Percentiles rank a stretch among this genome's conserved stretches.
phyloP scores from a whole-genome alignment of 2,797 vertebrate genomes.

The Echeneis naucrates region DNA sequence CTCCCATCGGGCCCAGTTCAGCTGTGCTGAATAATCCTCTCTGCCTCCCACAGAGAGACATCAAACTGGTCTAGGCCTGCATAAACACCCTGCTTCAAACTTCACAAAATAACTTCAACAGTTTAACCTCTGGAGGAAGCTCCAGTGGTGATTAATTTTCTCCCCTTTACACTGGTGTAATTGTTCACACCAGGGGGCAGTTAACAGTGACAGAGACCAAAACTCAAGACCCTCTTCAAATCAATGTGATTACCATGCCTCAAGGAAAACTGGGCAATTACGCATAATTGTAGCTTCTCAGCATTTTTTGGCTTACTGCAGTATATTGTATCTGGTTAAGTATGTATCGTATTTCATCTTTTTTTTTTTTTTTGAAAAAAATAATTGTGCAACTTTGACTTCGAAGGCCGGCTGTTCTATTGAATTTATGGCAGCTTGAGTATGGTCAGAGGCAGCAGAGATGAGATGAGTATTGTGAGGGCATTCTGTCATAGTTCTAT shows the following conservation, averaged over 20 bases:
- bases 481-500: background rate
- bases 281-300: constrained; percentile 36
- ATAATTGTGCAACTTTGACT: background rate
- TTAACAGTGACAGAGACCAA: constrained; percentile 46
- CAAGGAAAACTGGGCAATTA: constrained; percentile 56
- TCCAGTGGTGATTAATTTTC: constrained; percentile 57
- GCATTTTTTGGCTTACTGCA: background rate
- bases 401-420: background rate
- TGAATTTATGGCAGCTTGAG: background rate
- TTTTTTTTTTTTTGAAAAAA: no score
- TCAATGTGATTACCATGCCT: constrained; percentile 48
- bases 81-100: constrained; percentile 63
- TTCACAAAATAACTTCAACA: constrained; percentile 64
- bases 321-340: background rate
- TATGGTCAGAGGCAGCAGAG: background rate
- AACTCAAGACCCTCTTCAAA: constrained; percentile 37
- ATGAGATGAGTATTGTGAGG: background rate
- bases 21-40: constrained; percentile 38
- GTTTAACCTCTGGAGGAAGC: constrained; percentile 65
- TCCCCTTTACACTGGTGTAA: constrained; percentile 50
- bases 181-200: constrained; percentile 53
- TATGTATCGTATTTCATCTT: background rate
- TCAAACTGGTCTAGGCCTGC: constrained; percentile 56
- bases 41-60: constrained; percentile 48
- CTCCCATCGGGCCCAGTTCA: constrained; percentile 41